phyloP scores from a whole-genome alignment of 2,113 vertebrate genomes.

The Zapus hudsonius region DNA sequence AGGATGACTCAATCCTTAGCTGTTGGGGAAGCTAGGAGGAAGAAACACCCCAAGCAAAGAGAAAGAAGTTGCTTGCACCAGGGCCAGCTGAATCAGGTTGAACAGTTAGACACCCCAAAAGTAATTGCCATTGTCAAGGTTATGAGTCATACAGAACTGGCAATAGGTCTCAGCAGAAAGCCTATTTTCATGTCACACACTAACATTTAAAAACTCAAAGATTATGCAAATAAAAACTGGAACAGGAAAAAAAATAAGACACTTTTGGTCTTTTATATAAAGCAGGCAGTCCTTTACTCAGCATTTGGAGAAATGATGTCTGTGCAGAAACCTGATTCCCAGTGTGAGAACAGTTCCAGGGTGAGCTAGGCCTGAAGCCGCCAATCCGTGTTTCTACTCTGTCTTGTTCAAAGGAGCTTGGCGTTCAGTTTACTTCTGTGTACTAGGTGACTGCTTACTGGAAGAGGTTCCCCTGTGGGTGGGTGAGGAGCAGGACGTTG shows the following conservation, averaged over 20 bases:
- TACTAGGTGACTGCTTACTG: neutral
- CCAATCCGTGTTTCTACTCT: neutral
- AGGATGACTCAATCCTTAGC: neutral
- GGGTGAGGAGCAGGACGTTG: neutral
- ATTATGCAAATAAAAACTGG: constrained; percentile 38
- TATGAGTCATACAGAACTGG: neutral
- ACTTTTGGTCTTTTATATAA: constrained; percentile 21
- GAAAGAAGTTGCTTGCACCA: neutral
- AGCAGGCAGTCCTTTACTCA: constrained; percentile 70
- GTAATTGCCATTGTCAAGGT: neutral
- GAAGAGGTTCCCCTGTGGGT: neutral
- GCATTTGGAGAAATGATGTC: constrained; percentile 30
- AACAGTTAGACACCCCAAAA: neutral
- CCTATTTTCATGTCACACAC: constrained; percentile 14
- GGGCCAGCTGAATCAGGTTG: neutral
- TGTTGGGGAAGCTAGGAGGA: neutral
- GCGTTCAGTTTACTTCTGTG: too few relatives aligned
- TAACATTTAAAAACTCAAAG: constrained; percentile 37
- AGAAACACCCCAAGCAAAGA: neutral
- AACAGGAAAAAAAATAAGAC: constrained; percentile 34
- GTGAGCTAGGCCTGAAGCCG: neutral
- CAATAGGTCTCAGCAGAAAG: constrained; percentile 40
- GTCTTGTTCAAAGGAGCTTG: neutral
- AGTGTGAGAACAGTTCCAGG: neutral
- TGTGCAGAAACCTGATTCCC: neutral